Evolutionary conservation across 2,888 invertebrate genomes (phyloP).

Genomic region (Elmis aenea): DNA sequence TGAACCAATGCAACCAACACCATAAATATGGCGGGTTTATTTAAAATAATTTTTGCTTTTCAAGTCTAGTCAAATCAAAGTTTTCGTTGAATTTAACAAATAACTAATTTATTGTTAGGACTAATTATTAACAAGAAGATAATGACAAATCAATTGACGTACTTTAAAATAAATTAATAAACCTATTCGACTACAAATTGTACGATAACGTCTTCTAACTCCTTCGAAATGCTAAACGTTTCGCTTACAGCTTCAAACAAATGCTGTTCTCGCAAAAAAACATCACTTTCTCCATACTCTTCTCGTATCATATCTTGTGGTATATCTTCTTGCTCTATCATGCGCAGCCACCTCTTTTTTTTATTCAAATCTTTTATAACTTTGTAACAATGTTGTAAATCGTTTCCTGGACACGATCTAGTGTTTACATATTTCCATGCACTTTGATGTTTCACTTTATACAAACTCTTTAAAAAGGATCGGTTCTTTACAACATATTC

Average conservation of each 20-base stretch:
- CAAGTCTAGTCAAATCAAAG: no score
- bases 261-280: constrained; percentile 35
- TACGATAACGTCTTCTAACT: not conserved
- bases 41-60: constrained; percentile 1
- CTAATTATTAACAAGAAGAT: no score
- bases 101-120: no score
- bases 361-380: constrained; percentile 39
- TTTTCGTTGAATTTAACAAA: no score
- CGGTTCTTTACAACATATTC: constrained; percentile 35
- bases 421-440: constrained; percentile 39
- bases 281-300: constrained; percentile 36
- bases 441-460: constrained; percentile 32
- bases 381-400: constrained; percentile 32
- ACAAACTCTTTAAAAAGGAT: constrained; percentile 29
- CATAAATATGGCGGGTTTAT: no score
- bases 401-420: constrained; percentile 23
- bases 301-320: constrained; percentile 35
- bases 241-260: constrained; percentile 10
- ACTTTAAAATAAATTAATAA: not conserved
- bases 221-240: not conserved
- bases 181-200: not conserved
- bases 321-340: constrained; percentile 38
- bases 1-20: constrained; percentile 1
- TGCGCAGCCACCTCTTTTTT: constrained; percentile 37
- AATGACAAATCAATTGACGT: not conserved